Conservation (phyloP, 1,140 invertebrate species). For the Mycetomoellerius zeteki region DNA sequence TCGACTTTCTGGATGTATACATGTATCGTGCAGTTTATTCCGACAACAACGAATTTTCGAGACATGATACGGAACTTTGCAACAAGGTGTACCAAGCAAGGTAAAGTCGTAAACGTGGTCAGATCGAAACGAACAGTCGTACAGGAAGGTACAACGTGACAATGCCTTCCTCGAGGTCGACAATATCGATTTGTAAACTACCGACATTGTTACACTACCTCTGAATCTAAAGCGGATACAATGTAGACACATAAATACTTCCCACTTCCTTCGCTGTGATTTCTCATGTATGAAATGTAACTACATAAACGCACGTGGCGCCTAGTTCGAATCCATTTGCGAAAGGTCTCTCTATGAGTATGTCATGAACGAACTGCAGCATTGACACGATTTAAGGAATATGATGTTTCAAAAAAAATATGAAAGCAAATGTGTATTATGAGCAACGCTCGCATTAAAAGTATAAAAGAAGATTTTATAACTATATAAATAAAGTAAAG, state of each 20-base stretch:
- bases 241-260: conserved; percentile 38
- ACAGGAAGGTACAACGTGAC: conserved; percentile 54
- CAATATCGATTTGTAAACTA: conserved; percentile 71
- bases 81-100: conserved; percentile 32
- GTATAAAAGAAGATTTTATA: background rate
- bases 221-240: conserved; percentile 52
- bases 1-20: conserved; percentile 27
- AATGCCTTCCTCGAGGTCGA: conserved; percentile 60
- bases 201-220: conserved; percentile 42
- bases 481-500: no score
- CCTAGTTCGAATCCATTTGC: background rate
- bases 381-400: background rate
- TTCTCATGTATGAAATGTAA: conserved; percentile 1
- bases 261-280: conserved; percentile 10
- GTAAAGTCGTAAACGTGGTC: conserved; percentile 65
- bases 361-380: background rate
- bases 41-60: background rate
- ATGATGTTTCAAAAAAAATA: background rate
- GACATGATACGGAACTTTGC: conserved; percentile 25
- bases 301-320: background rate
- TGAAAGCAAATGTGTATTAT: background rate
- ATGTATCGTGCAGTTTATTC: conserved; percentile 32
- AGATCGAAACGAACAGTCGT: conserved; percentile 55
- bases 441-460: background rate
- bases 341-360: background rate